Base-by-base conservation (phyloP, 1,140 invertebrate species). In the Drosophila kepulauana region DNA sequence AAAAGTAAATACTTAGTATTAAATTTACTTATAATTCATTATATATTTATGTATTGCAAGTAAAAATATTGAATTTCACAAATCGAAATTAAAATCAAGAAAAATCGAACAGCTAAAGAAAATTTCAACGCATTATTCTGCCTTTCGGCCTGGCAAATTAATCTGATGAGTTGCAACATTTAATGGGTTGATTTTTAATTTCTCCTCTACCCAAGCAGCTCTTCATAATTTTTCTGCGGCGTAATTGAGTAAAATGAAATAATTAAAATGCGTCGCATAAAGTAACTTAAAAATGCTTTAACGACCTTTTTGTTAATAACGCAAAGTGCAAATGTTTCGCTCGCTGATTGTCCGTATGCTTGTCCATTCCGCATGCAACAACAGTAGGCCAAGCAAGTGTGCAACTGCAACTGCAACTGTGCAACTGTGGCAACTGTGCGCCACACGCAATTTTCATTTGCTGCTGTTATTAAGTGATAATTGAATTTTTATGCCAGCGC, bases 391-490 rank as follows among this genome's bases (percentile, higher is more conserved):
- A 67, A 67, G 62, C 81, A 41, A 68, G 56, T 81, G 67, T 43
- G 33, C 43, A 64, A 58, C 43, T 48, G 43, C 20, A 20, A 20
- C 20, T 25, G 3, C 61, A 65, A 43, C 51, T 56, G 35, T 38
- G 57, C 59, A 43, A 62, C 68, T 64, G 64, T 52, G 57, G 52
- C 78, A 63, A 68, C 78, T 66, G 73, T 56, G 74, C 74, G 35
- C 66, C 54, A 46, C 72, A 70, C 67, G 85, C 84, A 78, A 85
- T 89, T 88, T 88, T 67, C 78, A 80, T 87, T 81, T 75, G 56
- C 77, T 64, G 69, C 45, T 75, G 68, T 88, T 88, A 88, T 89
- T 88, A 88, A 88, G 85, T 88, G 85, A 89, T 88, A 88, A 88
- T 88, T 88, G 85, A 89, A 88, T 85, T 88, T 88, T 89, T 89